Conservation (phyloP, 1,140 invertebrate genomes). For the Caenorhabditis tropicalis region DNA sequence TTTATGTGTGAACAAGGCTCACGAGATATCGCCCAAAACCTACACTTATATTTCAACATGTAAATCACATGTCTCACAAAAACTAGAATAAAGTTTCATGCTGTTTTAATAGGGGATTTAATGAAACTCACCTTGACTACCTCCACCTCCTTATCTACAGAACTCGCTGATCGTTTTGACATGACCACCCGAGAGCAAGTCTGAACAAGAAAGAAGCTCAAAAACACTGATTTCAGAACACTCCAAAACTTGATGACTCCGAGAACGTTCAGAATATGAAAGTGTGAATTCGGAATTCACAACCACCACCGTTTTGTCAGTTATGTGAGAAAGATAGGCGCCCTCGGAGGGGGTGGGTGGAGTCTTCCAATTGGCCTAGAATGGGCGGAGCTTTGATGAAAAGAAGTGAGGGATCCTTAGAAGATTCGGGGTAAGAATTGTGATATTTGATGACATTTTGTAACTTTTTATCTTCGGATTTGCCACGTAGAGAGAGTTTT, state of each 20-base stretch:
- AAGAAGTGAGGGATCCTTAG: not conserved
- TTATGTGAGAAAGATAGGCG: not conserved
- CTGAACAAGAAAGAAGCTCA: no score
- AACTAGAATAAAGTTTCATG: no score
- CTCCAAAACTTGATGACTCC: not conserved
- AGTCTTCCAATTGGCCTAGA: not conserved
- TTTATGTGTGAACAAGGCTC: no score
- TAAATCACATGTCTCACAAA: no score
- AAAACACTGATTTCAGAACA: not conserved
- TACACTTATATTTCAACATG: no score
- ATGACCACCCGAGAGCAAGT: not conserved
- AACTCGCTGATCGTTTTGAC: not conserved
- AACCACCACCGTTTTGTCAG: not conserved
- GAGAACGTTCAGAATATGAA: not conserved
- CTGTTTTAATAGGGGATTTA: no score
- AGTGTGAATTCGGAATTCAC: slow-evolving; percentile 13
- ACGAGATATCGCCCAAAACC: no score
- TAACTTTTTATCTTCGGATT: no score
- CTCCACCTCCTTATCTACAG: not conserved
- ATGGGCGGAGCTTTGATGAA: not conserved
- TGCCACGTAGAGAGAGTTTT: no score
- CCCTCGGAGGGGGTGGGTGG: not conserved
- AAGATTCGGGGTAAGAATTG: not conserved
- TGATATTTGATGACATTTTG: not conserved
- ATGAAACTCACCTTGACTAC: not conserved